Evolutionary conservation across 2,888 invertebrate species (phyloP), one percentile per base, ranked within the genome.

Genomic region (Aleiodes testaceus): DNA sequence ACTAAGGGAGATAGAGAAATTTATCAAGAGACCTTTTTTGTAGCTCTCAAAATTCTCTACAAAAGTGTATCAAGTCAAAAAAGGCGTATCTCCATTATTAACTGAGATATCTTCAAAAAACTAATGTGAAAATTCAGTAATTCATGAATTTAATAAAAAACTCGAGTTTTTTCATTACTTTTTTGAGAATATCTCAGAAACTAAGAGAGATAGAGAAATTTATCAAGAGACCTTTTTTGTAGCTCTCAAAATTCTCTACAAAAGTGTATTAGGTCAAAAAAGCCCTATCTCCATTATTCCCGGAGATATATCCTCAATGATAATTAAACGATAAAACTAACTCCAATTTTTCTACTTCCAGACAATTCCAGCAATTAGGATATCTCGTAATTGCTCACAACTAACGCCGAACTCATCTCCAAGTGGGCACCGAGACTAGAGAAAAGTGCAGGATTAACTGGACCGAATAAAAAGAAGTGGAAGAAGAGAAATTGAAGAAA

Each of bases 311-410:
- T 36, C 36, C 36, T 45, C 42, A 30, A 61, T 14, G 16, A 47
- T 64, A 14, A 49, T 45, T 18, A 47, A 64, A 9, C 12, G 30
- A 64, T 14, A 11, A 36, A 36, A 36, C 11, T 36, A 36, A 36
- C 11, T 6, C 6, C 2, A 36, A 9, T 26, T 16, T 30, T 47
- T 16, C 14, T 64, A 1, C 22, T 52, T 66, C 11, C 68, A 68
- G 68, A 68, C 68, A 68, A 68, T 59, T 68, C 61, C 61, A 49
- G 42, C 55, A 59, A 59, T 59, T 42, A 59, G 59, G 18, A 14
- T 59, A 59, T 30, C 59, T 14, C 36, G 16, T 16, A 59, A 59
- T 11, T 42, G 59, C 59, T 59, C 59, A 18, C 12, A 30, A 53
- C 26, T 36, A n/a, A 12, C 36, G 30, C 16, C 5, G 7, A 55